phyloP scores from a whole-genome alignment of 2,797 vertebrate genomes.

The Periophthalmus magnuspinnatus region DNA sequence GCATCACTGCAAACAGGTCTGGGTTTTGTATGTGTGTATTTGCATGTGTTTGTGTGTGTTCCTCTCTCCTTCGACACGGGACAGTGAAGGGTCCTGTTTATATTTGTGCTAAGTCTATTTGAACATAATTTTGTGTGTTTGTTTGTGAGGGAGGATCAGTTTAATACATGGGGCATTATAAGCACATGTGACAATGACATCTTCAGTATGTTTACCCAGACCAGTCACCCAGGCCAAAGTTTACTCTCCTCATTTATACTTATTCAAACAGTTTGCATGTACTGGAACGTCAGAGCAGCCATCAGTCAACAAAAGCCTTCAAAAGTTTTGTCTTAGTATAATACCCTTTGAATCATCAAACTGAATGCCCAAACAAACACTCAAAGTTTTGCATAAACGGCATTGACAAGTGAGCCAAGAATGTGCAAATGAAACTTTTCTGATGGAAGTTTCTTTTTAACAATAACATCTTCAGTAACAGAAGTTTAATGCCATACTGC shows the following conservation, averaged over 20 bases:
- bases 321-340: not conserved
- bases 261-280: constrained; percentile 10
- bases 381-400: no score
- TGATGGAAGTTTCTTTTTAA: no score
- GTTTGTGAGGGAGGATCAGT: constrained; percentile 42
- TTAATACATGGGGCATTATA: constrained; percentile 22
- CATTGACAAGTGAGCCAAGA: no score
- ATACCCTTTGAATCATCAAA: no score
- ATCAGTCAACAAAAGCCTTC: not conserved
- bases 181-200: constrained; percentile 1
- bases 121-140: constrained; percentile 43
- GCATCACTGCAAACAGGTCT: constrained; percentile 35
- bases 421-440: no score
- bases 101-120: constrained; percentile 40
- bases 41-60: constrained; percentile 38
- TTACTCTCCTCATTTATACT: constrained; percentile 29
- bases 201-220: constrained; percentile 3
- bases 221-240: constrained; percentile 3
- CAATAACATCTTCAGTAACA: no score
- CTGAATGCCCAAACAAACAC: no score
- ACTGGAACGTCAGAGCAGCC: not conserved
- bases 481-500: no score
- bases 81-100: constrained; percentile 18
- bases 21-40: no score
- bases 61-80: constrained; percentile 26